Evolutionary conservation across 2,113 vertebrate genomes (phyloP).

Genomic region (Lethenteron reissneri): DNA sequence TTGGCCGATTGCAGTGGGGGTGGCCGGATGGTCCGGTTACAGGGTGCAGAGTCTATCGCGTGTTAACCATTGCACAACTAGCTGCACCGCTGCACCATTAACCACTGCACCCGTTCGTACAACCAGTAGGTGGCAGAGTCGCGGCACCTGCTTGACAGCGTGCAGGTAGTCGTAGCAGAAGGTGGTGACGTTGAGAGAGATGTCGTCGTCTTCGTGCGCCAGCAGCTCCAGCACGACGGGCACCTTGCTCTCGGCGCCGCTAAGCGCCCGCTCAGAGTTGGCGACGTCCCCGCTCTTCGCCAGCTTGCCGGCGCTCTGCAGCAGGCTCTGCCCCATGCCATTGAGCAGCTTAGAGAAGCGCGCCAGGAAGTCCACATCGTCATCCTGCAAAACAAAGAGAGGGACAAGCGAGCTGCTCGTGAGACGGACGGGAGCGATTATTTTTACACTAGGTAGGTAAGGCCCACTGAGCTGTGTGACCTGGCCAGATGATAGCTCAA

Average conservation of each 20-base stretch:
- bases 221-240: constrained; percentile 66
- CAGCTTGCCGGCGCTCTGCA: constrained; percentile 80
- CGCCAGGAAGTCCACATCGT: constrained; percentile 93
- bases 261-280: constrained; percentile 46
- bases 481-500: no score
- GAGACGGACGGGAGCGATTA: neutral
- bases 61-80: no score
- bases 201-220: constrained; percentile 82
- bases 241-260: constrained; percentile 66
- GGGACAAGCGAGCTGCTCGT: no score
- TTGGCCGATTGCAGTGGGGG: no score
- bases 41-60: no score
- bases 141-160: constrained; percentile 64
- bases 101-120: no score
- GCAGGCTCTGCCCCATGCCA: constrained; percentile 94
- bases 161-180: constrained; percentile 98
- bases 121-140: no score
- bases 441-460: no score
- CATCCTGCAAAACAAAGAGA: constrained; percentile 33
- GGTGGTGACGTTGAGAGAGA: constrained; percentile 75
- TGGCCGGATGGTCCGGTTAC: no score
- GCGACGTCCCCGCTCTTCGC: constrained; percentile 47
- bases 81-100: no score
- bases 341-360: constrained; percentile 88
- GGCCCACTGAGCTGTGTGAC: no score